Evolutionary conservation across 2,113 vertebrate genomes (phyloP).

Genomic region (Heterotilapia buettikoferi): DNA sequence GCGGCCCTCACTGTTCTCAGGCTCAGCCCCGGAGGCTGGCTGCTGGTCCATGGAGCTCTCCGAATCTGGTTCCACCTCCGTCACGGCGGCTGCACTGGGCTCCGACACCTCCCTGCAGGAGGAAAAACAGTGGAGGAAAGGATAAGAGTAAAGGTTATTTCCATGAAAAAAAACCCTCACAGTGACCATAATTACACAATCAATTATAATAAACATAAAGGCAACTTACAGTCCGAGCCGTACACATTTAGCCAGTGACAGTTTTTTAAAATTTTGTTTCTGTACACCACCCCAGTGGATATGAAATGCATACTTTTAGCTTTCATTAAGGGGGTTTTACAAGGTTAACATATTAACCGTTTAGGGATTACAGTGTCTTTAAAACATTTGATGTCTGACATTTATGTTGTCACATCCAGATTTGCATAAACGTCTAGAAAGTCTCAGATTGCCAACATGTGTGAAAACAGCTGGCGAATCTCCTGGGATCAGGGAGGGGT

Average conservation of each 20-base stretch:
- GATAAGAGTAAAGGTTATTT: not conserved
- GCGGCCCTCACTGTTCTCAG: conserved; percentile 57
- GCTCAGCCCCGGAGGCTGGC: conserved; percentile 57
- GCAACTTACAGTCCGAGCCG: not conserved
- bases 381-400: not conserved
- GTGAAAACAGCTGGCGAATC: not conserved
- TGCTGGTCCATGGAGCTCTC: conserved; percentile 62
- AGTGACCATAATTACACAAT: not conserved
- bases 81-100: conserved; percentile 64
- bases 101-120: conserved; percentile 71
- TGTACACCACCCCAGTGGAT: not conserved
- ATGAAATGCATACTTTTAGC: not conserved
- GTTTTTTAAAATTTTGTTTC: not conserved
- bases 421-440: not conserved
- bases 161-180: not conserved
- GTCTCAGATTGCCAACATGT: not conserved
- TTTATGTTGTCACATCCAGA: not conserved
- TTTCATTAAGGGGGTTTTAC: not conserved
- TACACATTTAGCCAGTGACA: not conserved
- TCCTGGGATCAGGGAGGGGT: not conserved
- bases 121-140: not conserved
- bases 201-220: not conserved
- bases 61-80: conserved; percentile 64
- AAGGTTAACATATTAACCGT: not conserved
- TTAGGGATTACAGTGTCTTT: not conserved